Percentiles rank a stretch among this genome's conserved stretches.
Conservation (phyloP, 2,888 invertebrate species). For the Coenonympha arcania region DNA sequence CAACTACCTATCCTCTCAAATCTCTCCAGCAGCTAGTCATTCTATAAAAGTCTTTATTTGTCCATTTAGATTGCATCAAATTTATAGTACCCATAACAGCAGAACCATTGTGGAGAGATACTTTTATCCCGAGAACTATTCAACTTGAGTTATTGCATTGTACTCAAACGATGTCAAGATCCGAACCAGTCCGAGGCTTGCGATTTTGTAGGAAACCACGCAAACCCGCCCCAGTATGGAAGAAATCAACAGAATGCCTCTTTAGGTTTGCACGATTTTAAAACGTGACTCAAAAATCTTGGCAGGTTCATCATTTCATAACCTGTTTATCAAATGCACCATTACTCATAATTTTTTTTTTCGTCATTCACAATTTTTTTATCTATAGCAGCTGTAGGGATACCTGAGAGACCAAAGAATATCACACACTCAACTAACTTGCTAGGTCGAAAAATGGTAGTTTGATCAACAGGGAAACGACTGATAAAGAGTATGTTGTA, state of each 20-base stretch:
- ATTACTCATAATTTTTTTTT: background rate
- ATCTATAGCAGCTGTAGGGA: no score
- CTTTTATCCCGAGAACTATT: background rate
- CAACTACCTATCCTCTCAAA: no score
- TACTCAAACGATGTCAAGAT: background rate
- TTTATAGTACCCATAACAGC: background rate
- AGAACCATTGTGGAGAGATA: background rate
- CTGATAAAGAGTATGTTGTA: no score
- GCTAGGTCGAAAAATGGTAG: no score
- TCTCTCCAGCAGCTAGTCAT: no score
- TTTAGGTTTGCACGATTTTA: conserved; percentile 9
- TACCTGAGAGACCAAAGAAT: no score
- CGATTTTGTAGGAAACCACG: background rate
- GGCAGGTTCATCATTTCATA: conserved; percentile 8
- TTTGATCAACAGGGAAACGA: no score
- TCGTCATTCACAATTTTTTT: background rate
- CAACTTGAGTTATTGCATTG: background rate
- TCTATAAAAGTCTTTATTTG: background rate
- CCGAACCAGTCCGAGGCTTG: background rate
- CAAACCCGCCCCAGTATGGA: background rate
- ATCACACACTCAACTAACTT: no score
- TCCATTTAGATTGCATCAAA: background rate
- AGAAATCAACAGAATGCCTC: background rate
- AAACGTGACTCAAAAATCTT: conserved; percentile 8
- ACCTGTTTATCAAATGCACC: conserved; percentile 2